Base-by-base conservation (phyloP, 2,888 invertebrate genomes). In the Mystacides longicornis region DNA sequence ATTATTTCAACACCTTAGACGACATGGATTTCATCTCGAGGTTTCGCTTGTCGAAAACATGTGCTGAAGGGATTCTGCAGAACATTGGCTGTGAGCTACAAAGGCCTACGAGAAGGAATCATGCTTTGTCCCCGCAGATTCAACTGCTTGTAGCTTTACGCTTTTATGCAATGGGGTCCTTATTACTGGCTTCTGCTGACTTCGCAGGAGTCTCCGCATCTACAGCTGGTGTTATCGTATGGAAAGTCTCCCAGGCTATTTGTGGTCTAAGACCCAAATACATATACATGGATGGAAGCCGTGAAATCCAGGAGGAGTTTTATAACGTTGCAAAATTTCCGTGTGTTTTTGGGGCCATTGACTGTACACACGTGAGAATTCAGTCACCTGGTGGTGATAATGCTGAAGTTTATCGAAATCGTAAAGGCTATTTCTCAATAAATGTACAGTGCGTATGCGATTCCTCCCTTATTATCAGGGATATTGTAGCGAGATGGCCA, bases 1-100 rank as follows among this genome's bases (percentile, higher is more conserved):
- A 47, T 20, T 47, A 47, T 20, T 47, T 47, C 16, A 49, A 49
- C 16, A 18, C 21, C 22, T 18, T 49, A 27, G 49, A 49, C 21
- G 27, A 49, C 14, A 16, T 27, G 49, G 49, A 49, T 11, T 31
- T 22, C 20, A 21, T 47, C 7, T 19, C 11, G 5, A 11, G 47
- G n/a, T 47, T 47, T 18, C 20, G 47, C 4, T 21, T 47, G 16
- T 16, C 5, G 7, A 43, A n/a, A 27, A 27, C 11, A 11, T 43
- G 43, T 7, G 47, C 5, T 47, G 19, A 18, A 18, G 3, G 9
- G 21, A 5, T 9, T 16, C 21, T 47, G 11, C 11, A 47, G 18
- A 47, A 47, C n/a, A 20, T 9, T 16, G 47, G 18, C 47, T 7
- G 18, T 9, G n/a, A n/a, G n/a, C n/a, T n/a, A n/a, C n/a, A n/a